These are phyloP conservation scores for Pangasius krempfi DNA, from an alignment of 2,797 vertebrate species.

Conservation along the genomic window DNA sequence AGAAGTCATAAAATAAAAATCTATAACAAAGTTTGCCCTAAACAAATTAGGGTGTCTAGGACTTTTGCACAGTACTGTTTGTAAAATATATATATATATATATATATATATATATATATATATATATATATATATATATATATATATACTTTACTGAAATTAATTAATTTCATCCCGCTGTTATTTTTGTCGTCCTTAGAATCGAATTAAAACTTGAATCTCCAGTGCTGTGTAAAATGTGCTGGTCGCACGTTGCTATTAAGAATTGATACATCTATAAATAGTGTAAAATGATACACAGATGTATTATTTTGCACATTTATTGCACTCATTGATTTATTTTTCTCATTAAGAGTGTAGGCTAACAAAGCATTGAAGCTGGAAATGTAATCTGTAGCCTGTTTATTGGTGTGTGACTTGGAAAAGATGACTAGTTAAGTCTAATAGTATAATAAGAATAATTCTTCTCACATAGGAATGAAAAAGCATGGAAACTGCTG, in stretches of 20 bases:
- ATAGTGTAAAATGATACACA: neutral
- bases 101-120: too few relatives aligned
- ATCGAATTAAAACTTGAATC: neutral
- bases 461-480: neutral
- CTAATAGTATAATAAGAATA: too few relatives aligned
- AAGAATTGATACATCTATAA: neutral
- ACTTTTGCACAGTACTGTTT: neutral
- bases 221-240: neutral
- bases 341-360: neutral
- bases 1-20: too few relatives aligned
- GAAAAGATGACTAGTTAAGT: neutral
- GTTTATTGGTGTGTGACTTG: neutral
- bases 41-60: neutral
- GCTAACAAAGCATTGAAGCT: neutral
- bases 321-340: neutral
- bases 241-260: neutral
- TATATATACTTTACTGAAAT: too few relatives aligned
- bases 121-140: too few relatives aligned
- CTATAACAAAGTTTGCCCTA: too few relatives aligned
- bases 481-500: neutral
- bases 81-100: too few relatives aligned
- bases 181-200: neutral
- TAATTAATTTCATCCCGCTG: too few relatives aligned
- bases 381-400: slow-evolving; percentile 7
- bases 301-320: neutral